Evolutionary conservation across 1,140 invertebrate species (phyloP).

Genomic region (Philopotamus ludificatus): DNA sequence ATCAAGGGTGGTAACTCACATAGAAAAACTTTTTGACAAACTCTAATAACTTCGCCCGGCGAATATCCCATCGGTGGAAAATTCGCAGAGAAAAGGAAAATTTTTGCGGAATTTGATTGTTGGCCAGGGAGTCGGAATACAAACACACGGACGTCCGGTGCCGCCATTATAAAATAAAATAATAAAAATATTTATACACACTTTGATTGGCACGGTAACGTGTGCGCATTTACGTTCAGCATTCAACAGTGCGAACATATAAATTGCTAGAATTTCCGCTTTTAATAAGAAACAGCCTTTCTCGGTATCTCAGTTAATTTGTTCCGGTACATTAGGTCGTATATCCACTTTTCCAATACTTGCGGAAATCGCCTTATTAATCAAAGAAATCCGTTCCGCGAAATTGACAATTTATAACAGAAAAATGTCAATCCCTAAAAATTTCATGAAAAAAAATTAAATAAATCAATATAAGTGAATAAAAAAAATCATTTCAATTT

Average conservation of each 20-base stretch:
- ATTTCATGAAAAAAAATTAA: too few species aligned
- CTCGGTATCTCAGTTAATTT: conserved; percentile 29
- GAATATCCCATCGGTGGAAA: conserved; percentile 12
- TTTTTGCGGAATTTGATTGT: conserved; percentile 9
- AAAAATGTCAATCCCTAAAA: too few species aligned
- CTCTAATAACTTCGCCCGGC: conserved; percentile 22
- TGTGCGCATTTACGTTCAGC: too few species aligned
- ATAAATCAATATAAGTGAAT: too few species aligned
- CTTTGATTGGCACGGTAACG: too few species aligned
- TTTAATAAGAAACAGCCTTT: conserved; percentile 23
- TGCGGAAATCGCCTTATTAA: conserved; percentile 28
- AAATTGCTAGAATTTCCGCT: neutral
- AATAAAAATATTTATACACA: too few species aligned
- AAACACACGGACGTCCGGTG: too few species aligned
- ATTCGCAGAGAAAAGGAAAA: neutral
- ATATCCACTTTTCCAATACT: conserved; percentile 20
- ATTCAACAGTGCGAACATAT: neutral
- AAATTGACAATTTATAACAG: neutral
- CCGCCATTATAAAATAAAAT: too few species aligned
- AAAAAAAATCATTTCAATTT: too few species aligned
- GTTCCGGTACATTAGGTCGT: conserved; percentile 30
- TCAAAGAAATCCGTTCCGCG: conserved; percentile 6
- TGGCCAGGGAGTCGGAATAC: too few species aligned
- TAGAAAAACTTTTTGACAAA: conserved; percentile 27
- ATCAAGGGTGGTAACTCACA: conserved; percentile 2